phyloP scores from a whole-genome alignment of 2,113 vertebrate genomes.

The Poeciliopsis turrubarensis region DNA sequence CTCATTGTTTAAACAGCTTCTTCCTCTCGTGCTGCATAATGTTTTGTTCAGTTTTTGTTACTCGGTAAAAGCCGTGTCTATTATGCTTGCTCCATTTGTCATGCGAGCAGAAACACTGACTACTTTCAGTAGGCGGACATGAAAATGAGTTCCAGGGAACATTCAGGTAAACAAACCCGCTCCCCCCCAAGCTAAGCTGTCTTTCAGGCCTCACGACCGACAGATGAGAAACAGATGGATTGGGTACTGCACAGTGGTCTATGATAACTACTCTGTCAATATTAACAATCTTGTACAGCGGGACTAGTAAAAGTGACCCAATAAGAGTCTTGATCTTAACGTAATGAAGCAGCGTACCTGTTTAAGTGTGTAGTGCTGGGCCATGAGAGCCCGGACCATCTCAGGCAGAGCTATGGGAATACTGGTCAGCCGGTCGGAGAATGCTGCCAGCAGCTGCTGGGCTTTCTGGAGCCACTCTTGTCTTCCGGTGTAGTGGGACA shows the following conservation, averaged over 20 bases:
- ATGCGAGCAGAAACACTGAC: constrained; percentile 7
- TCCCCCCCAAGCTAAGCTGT: not conserved
- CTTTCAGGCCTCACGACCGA: constrained; percentile 9
- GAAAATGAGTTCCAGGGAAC: constrained; percentile 9
- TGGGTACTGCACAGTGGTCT: not conserved
- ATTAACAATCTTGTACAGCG: not conserved
- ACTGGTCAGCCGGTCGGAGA: constrained; percentile 85
- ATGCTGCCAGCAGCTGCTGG: constrained; percentile 84
- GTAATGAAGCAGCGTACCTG: constrained; percentile 78
- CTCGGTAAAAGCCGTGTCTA: constrained; percentile 12
- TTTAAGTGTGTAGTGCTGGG: constrained; percentile 86
- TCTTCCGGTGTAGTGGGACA: constrained; percentile 84
- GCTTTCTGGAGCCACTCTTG: constrained; percentile 86
- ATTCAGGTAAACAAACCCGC: constrained; percentile 15
- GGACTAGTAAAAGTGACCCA: not conserved
- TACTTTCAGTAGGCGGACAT: constrained; percentile 15
- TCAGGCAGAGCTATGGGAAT: constrained; percentile 89
- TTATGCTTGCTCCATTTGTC: constrained; percentile 22
- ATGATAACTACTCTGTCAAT: not conserved
- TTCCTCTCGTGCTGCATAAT: not conserved
- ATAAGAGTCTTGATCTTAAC: not conserved
- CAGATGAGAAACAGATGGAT: not conserved
- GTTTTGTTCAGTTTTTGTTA: constrained; percentile 15
- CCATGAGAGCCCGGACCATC: constrained; percentile 85
- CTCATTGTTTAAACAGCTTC: constrained; percentile 27